Evolutionary conservation across 2,113 vertebrate species (phyloP).

Genomic region (Nothobranchius furzeri): DNA sequence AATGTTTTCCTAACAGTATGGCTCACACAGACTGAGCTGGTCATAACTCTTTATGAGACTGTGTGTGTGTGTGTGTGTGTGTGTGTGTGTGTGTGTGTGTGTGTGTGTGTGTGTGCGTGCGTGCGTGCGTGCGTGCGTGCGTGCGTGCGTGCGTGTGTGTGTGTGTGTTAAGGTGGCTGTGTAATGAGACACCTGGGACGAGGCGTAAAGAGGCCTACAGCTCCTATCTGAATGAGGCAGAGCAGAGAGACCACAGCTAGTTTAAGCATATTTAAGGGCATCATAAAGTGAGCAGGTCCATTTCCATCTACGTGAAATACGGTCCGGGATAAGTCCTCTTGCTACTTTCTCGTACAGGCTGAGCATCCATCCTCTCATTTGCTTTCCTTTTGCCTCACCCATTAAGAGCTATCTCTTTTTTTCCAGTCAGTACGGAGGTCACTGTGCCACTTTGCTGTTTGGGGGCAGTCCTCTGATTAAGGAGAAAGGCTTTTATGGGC

Average conservation of each 20-base stretch:
- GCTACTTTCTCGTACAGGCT: conserved; percentile 16
- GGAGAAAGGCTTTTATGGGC: conserved; percentile 74
- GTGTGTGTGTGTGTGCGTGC: conserved; percentile 34
- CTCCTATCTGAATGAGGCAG: conserved; percentile 42
- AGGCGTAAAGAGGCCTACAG: conserved; percentile 62
- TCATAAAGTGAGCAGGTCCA: conserved; percentile 53
- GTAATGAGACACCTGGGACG: conserved; percentile 71
- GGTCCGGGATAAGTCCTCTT: conserved; percentile 18
- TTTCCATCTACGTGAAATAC: conserved; percentile 55
- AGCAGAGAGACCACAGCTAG: conserved; percentile 43
- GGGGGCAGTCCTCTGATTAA: conserved; percentile 76
- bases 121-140: neutral
- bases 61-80: too few relatives aligned
- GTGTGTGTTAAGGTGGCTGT: conserved; percentile 57
- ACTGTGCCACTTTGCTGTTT: conserved; percentile 77
- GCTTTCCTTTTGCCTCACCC: conserved; percentile 8
- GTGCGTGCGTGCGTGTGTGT: conserved; percentile 27
- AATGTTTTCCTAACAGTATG: conserved; percentile 69
- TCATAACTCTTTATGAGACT: conserved; percentile 61
- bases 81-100: too few relatives aligned
- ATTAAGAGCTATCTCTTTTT: conserved; percentile 26
- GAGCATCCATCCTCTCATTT: conserved; percentile 32
- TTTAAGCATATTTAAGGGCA: conserved; percentile 62
- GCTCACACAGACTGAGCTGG: conserved; percentile 55
- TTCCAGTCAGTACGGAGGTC: conserved; percentile 63